Percentiles rank a stretch among this genome's conserved stretches.
These are phyloP conservation scores for Andrena camellia DNA, from an alignment of 2,888 invertebrate genomes.

Conservation along the genomic window DNA sequence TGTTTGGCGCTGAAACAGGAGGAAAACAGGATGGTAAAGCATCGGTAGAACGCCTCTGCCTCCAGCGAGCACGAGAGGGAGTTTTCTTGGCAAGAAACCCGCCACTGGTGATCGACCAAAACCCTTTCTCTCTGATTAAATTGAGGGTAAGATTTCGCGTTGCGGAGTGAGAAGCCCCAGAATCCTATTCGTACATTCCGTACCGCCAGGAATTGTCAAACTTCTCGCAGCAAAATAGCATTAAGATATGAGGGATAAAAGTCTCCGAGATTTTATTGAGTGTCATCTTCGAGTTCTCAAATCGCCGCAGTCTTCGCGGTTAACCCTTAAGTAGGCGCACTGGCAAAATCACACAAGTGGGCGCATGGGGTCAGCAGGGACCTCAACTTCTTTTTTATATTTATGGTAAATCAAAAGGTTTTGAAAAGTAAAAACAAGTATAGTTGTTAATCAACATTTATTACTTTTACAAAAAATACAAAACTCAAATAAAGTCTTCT, in stretches of 20 bases:
- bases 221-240: not conserved
- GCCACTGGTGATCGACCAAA: slow-evolving; percentile 20
- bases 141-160: slow-evolving; percentile 31
- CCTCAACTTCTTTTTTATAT: no score
- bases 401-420: no score
- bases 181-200: not conserved
- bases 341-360: no score
- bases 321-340: no score
- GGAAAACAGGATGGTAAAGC: slow-evolving; percentile 59
- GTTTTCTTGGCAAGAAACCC: slow-evolving; percentile 43
- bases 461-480: no score
- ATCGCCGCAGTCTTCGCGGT: not conserved
- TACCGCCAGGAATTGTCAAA: not conserved
- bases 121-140: slow-evolving; percentile 36
- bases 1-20: slow-evolving; percentile 87
- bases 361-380: no score
- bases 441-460: no score
- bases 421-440: no score
- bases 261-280: no score
- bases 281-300: not conserved
- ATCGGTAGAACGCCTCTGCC: slow-evolving; percentile 31
- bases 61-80: not conserved
- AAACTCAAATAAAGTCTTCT: no score
- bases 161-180: not conserved
- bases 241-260: no score